Conservation (phyloP, 2,797 vertebrate species). For the Hypotaenidia okinawae region DNA sequence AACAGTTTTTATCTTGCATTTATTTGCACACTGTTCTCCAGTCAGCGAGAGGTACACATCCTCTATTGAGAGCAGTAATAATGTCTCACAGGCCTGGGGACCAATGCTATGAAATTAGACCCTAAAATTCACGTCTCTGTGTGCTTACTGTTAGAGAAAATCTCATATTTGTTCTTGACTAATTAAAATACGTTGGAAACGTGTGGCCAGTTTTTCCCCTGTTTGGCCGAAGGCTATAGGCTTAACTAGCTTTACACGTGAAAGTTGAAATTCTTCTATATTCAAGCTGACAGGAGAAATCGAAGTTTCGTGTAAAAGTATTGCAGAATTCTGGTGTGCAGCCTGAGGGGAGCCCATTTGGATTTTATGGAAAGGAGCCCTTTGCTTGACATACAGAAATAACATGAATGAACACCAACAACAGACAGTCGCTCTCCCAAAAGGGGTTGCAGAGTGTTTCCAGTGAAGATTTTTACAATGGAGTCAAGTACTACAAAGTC, state of each 20-base stretch:
- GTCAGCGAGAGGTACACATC: not conserved
- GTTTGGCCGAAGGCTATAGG: not conserved
- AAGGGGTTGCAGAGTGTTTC: not conserved
- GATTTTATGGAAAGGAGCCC: not conserved
- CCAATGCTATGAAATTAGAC: not conserved
- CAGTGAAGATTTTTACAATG: not conserved
- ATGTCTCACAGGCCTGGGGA: not conserved
- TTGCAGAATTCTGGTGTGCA: not conserved
- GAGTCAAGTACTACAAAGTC: not conserved
- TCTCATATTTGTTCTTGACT: not conserved
- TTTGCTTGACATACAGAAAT: not conserved
- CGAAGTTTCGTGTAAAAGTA: not conserved
- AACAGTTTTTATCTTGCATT: not conserved
- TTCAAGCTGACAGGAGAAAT: not conserved
- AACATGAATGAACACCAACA: not conserved
- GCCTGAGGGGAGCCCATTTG: not conserved
- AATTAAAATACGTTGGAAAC: not conserved
- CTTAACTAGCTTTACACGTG: not conserved
- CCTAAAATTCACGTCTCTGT: not conserved
- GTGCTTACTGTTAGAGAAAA: not conserved
- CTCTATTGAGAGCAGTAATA: not conserved
- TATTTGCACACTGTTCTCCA: not conserved
- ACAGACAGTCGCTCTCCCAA: not conserved
- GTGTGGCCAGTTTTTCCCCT: not conserved
- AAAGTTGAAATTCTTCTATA: not conserved